Percentiles rank a stretch among this genome's conserved stretches.
Evolutionary conservation across 2,113 vertebrate species (phyloP).

Genomic region (Alligator mississippiensis): DNA sequence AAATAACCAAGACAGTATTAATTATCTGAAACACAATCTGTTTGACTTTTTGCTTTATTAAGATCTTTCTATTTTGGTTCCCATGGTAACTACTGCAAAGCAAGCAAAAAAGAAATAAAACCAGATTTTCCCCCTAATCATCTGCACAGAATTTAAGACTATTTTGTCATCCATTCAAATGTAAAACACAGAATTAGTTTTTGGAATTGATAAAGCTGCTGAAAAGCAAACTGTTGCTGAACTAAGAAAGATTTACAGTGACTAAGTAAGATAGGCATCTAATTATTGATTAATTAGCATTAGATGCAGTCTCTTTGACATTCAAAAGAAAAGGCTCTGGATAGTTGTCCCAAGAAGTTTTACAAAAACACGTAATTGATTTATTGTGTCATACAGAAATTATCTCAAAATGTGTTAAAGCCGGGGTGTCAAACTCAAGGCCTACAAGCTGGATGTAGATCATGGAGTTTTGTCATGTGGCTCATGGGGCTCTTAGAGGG

Average conservation of each 20-base stretch:
- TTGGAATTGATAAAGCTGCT: constrained; percentile 22
- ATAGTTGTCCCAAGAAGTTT: not conserved
- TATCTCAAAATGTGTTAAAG: not conserved
- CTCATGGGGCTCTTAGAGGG: no score
- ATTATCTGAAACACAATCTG: constrained; percentile 65
- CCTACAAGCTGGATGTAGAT: no score
- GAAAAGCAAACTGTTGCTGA: constrained; percentile 8
- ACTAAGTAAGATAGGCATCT: not conserved
- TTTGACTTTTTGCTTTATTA: constrained; percentile 61
- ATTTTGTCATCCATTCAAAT: constrained; percentile 48
- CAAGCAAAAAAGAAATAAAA: not conserved
- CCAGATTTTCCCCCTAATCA: constrained; percentile 40
- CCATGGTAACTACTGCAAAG: constrained; percentile 67
- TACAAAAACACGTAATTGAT: not conserved
- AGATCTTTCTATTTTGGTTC: constrained; percentile 49
- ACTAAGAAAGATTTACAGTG: constrained; percentile 32
- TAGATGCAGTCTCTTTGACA: not conserved
- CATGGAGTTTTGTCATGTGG: no score
- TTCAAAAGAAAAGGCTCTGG: not conserved
- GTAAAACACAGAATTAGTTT: constrained; percentile 15
- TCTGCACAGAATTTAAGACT: constrained; percentile 35
- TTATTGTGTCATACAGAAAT: no score
- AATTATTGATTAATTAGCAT: constrained; percentile 55
- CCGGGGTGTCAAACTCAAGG: no score
- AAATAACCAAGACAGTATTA: constrained; percentile 56